Evolutionary conservation across 64 coral and sea anemone genomes (phyloP).

Genomic region (Dendronephthya gigantea): DNA sequence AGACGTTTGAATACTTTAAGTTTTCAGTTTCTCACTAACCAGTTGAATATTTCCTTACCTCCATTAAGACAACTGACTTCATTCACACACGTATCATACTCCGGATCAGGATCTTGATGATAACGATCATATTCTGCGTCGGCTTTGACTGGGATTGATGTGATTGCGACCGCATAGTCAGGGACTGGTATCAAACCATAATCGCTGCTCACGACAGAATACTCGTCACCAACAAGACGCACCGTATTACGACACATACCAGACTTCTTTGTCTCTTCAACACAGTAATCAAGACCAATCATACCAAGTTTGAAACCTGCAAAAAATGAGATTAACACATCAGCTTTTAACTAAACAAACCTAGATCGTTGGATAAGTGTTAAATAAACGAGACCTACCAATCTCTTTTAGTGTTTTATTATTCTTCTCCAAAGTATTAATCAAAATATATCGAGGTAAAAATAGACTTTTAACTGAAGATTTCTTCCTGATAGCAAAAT

Average conservation of each 20-base stretch:
- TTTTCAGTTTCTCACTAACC: too few relatives aligned
- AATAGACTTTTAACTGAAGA: conserved; percentile 16
- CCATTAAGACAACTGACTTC: conserved; percentile 54
- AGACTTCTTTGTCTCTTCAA: conserved; percentile 45
- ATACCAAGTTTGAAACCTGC: conserved; percentile 55
- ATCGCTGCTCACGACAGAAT: conserved; percentile 66
- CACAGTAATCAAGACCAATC: conserved; percentile 82
- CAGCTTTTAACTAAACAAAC: not conserved
- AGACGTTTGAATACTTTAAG: too few relatives aligned
- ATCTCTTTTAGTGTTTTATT: not conserved
- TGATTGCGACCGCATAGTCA: conserved; percentile 34
- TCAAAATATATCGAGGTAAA: conserved; percentile 12
- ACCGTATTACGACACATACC: conserved; percentile 46
- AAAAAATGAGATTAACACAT: not conserved
- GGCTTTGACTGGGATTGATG: conserved; percentile 48
- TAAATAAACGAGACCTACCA: too few relatives aligned
- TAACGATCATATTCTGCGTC: conserved; percentile 25
- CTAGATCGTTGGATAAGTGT: not conserved
- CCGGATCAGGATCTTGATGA: not conserved
- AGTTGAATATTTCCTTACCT: too few relatives aligned
- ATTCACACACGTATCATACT: conserved; percentile 1
- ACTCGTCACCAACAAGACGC: conserved; percentile 30
- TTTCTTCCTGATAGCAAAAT: conserved; percentile 51
- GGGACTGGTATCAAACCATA: conserved; percentile 45
- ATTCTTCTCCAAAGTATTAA: not conserved